Conservation (phyloP, 2,888 invertebrate genomes). For the Polydrusus cervinus region DNA sequence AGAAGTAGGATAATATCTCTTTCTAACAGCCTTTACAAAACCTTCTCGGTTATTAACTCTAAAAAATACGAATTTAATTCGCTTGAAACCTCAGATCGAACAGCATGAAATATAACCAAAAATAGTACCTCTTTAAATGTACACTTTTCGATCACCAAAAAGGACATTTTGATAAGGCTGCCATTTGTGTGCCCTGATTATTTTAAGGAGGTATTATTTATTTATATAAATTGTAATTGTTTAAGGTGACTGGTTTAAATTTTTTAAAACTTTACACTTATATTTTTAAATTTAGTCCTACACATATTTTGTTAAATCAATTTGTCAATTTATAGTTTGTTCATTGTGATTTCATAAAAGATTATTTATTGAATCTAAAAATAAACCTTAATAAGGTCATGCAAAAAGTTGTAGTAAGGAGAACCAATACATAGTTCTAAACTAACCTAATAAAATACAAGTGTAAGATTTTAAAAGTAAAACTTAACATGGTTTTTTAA, state of each 20-base stretch:
- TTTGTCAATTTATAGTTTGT: too few relatives aligned
- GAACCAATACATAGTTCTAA: too few relatives aligned
- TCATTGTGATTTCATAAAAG: too few relatives aligned
- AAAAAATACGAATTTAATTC: conserved; percentile 33
- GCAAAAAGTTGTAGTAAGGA: too few relatives aligned
- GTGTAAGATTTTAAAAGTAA: neutral
- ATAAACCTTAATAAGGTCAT: too few relatives aligned
- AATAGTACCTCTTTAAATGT: neutral
- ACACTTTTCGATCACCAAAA: neutral
- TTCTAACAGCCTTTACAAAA: conserved; percentile 43
- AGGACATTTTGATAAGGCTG: neutral
- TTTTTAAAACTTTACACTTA: neutral
- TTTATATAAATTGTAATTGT: neutral
- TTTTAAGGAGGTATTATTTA: neutral
- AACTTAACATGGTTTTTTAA: neutral
- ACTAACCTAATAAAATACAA: neutral
- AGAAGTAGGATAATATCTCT: conserved; percentile 56
- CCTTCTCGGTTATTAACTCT: conserved; percentile 21
- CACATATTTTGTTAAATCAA: too few relatives aligned
- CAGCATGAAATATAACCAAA: conserved; percentile 4
- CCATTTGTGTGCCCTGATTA: too few relatives aligned
- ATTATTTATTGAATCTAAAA: too few relatives aligned
- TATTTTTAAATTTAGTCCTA: neutral
- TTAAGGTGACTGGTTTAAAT: neutral
- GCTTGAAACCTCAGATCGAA: conserved; percentile 22